These are phyloP conservation scores for Mesorhabditis spiculigera DNA, from an alignment of 2,888 invertebrate species.

Conservation along the genomic window DNA sequence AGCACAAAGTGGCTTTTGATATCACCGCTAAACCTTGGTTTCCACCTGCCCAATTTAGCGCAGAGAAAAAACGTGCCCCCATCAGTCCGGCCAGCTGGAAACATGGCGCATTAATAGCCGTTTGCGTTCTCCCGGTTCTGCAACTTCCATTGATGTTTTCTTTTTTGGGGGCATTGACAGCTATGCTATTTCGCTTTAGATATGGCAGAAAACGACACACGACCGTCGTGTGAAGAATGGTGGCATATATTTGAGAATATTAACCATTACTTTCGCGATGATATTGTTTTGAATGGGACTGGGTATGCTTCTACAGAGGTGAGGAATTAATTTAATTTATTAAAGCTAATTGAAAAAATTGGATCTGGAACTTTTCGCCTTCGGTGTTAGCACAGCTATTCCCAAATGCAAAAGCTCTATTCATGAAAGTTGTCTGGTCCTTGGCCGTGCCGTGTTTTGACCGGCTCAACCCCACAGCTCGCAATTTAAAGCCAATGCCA, in stretches of 20 bases:
- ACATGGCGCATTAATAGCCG: too few relatives aligned
- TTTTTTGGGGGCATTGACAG: too few relatives aligned
- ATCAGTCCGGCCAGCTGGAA: too few relatives aligned
- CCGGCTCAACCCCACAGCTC: too few relatives aligned
- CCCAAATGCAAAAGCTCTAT: neutral
- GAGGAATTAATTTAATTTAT: neutral
- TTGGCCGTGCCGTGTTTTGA: neutral
- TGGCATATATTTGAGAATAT: conserved; percentile 36
- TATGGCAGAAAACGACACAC: too few relatives aligned
- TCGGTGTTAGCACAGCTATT: neutral
- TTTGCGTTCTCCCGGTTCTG: too few relatives aligned
- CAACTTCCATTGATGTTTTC: too few relatives aligned
- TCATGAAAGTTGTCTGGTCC: neutral
- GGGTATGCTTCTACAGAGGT: conserved; percentile 48
- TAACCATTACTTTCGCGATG: conserved; percentile 53
- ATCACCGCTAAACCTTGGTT: too few relatives aligned
- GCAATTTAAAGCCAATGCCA: neutral
- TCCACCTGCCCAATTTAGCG: too few relatives aligned
- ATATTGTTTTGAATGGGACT: conserved; percentile 46
- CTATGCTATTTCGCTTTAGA: too few relatives aligned
- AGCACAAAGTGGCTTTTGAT: too few relatives aligned
- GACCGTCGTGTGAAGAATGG: conserved; percentile 21
- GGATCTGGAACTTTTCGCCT: neutral
- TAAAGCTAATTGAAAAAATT: neutral
- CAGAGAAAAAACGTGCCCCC: too few relatives aligned